Conservation (phyloP, 1,140 invertebrate genomes). For the Drosophila athabasca region DNA sequence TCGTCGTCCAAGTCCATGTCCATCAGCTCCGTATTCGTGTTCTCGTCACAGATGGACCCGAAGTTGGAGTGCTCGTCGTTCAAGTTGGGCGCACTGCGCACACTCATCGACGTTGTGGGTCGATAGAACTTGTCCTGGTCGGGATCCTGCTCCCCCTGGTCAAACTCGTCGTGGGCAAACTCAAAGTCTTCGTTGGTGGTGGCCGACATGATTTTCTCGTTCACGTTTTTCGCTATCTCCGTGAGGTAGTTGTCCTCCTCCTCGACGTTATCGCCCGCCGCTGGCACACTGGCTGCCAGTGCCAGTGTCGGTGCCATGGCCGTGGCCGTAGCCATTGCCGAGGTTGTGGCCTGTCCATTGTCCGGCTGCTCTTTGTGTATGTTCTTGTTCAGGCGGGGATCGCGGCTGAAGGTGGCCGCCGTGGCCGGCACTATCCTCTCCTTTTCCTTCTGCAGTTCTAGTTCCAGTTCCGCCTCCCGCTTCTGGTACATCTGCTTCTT, state of each 20-base stretch:
- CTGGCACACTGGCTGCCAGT: too few species aligned
- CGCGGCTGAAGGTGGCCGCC: constrained; percentile 66
- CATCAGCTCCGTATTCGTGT: constrained; percentile 81
- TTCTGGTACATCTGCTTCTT: constrained; percentile 20
- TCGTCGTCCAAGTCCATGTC: constrained; percentile 83
- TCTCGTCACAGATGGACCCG: constrained; percentile 70
- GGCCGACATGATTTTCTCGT: constrained; percentile 82
- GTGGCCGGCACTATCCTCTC: background rate
- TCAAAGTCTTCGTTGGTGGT: constrained; percentile 75
- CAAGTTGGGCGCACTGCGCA: constrained; percentile 77
- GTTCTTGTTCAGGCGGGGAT: constrained; percentile 79
- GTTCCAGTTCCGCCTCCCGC: background rate
- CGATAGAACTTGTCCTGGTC: constrained; percentile 64
- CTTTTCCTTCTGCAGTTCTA: constrained; percentile 17
- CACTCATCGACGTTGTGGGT: constrained; percentile 77
- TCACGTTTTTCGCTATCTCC: constrained; percentile 81
- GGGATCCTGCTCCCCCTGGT: constrained; percentile 46
- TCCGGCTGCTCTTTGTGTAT: constrained; percentile 68
- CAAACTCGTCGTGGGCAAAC: constrained; percentile 77
- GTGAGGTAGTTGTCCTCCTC: constrained; percentile 83
- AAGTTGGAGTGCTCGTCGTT: constrained; percentile 79
- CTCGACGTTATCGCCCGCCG: constrained; percentile 36
- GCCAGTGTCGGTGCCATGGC: too few species aligned
- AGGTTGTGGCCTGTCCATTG: background rate
- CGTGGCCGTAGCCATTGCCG: background rate